Base-by-base conservation (phyloP, 2,888 invertebrate species). In the Hirtodrosophila histrioides region DNA sequence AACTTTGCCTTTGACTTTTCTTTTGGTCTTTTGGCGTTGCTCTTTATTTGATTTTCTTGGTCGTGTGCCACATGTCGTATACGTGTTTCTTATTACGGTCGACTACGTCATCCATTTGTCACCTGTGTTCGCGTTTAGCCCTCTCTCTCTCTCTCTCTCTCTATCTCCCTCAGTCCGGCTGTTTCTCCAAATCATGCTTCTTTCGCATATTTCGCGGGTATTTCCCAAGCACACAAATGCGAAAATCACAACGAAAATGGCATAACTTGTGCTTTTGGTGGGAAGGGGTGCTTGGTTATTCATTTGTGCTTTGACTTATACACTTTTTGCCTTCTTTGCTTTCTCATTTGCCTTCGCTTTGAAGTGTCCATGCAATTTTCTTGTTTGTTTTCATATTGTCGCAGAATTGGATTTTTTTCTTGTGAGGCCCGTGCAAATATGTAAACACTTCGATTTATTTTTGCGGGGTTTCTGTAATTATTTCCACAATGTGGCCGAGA, bases 21-120 rank as follows among this genome's bases (percentile, higher is more conserved):
- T n/a, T 70, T 51, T 43, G 8, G 29, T 17, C 24, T 7, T 45
- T 37, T 48, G 69, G 40, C 74, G 67, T 68, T 53, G 65, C 60
- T 31, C 31, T 31, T 31, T 31, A 3, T 3, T 56, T 56, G 27
- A 40, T 53, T 58, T 62, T 45, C 65, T 68, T 75, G 63, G 73
- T 86, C 78, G 80, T 86, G 83, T 76, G 74, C 63, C 86, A 78
- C 79, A 78, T 64, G 81, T 72, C 80, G 82, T 83, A 83, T 86
- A 83, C 75, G 83, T 86, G 86, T 78, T 81, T 77, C 64, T 71
- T 81, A 78, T 78, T 58, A 55, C 55, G 45, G 67, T 6, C 65
- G 81, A 74, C 84, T 81, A 86, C 81, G 86, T 84, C 86, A 83
- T 83, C 70, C 57, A 46, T 58, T 54, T 70, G 69, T 75, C 83